Evolutionary conservation across 2,113 vertebrate genomes (phyloP).

Genomic region (Spilogale gracilis): DNA sequence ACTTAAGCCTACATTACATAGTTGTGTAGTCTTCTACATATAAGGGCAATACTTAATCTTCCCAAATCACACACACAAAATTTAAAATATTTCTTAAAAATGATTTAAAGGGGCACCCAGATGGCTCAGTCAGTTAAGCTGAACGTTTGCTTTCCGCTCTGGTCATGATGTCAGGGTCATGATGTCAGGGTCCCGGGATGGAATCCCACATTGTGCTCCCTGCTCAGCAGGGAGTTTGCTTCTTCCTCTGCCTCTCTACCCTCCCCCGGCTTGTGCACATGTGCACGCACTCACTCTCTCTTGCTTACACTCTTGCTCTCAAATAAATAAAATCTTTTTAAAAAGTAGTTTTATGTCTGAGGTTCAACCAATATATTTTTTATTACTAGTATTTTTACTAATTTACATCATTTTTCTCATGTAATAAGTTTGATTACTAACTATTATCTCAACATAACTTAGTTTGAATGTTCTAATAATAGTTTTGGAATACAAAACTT

Average conservation of each 20-base stretch:
- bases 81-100: neutral
- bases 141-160: neutral
- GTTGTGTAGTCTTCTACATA: neutral
- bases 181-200: neutral
- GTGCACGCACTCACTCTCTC: no score
- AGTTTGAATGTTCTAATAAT: neutral
- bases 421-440: neutral
- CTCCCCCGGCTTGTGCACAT: neutral
- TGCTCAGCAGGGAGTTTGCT: neutral
- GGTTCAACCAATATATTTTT: neutral
- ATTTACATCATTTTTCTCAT: slow-evolving; percentile 6
- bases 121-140: neutral
- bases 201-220: no score
- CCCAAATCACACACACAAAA: neutral
- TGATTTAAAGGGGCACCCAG: neutral
- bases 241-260: neutral
- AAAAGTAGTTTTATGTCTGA: neutral
- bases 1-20: neutral
- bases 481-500: neutral
- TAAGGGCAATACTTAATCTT: neutral
- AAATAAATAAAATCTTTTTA: neutral
- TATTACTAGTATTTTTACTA: neutral
- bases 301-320: neutral
- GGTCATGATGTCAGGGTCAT: neutral
- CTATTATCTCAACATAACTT: neutral